These are phyloP conservation scores for Microctenopoma steveboyesi DNA, from an alignment of 2,797 vertebrate species.

Conservation along the genomic window DNA sequence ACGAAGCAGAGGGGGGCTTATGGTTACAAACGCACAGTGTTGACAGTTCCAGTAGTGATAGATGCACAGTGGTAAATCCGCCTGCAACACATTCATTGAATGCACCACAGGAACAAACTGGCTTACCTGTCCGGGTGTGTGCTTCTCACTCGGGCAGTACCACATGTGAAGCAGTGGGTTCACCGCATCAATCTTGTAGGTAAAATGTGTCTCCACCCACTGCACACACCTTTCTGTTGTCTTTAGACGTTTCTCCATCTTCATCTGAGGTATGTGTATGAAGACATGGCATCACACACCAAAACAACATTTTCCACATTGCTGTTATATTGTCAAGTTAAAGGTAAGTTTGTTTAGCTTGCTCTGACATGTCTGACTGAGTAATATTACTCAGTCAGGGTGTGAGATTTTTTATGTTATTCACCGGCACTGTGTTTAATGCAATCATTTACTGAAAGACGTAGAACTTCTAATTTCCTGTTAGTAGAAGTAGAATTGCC, in stretches of 20 bases:
- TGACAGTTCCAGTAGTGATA: neutral
- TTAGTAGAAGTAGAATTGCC: no score
- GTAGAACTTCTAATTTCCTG: no score
- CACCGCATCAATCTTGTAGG: neutral
- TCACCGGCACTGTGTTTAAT: no score
- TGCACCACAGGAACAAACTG: neutral
- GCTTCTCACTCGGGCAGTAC: slow-evolving; percentile 2
- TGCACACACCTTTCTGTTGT: neutral
- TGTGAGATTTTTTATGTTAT: neutral
- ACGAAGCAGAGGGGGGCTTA: neutral
- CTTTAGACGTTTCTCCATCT: neutral
- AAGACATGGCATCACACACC: slow-evolving; percentile 10
- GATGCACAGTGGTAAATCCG: neutral
- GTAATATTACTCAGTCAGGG: no score
- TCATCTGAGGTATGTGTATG: neutral
- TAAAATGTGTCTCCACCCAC: slow-evolving; percentile 51
- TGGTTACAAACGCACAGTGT: neutral
- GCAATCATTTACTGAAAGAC: no score
- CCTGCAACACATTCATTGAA: neutral
- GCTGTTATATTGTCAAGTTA: neutral
- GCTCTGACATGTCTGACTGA: neutral
- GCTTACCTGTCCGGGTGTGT: slow-evolving; percentile 59
- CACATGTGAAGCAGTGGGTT: slow-evolving; percentile 21
- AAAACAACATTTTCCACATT: neutral
- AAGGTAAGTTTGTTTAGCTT: neutral